A percentile compares a stretch with the other conserved stretches of the same genome.
phyloP scores from a whole-genome alignment of 2,797 vertebrate genomes.

The Coreius guichenoti region DNA sequence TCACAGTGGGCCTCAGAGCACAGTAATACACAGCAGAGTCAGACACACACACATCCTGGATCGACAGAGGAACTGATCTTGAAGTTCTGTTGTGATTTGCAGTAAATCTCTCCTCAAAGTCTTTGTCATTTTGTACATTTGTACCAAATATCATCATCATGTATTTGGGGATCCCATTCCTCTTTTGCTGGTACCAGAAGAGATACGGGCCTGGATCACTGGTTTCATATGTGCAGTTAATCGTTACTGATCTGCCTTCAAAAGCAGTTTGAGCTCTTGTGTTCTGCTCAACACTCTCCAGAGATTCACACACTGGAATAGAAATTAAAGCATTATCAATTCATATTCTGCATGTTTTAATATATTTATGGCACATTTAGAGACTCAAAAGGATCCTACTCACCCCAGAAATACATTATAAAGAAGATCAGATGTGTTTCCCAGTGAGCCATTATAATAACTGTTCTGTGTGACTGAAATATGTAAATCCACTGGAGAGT shows the following conservation, averaged over 20 bases:
- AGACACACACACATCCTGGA: too few relatives aligned
- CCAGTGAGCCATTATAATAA: constrained; percentile 10
- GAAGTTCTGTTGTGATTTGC: too few relatives aligned
- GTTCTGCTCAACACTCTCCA: constrained; percentile 53
- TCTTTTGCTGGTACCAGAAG: constrained; percentile 61
- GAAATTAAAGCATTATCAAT: not conserved
- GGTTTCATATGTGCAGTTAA: constrained; percentile 53
- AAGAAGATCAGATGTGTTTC: not conserved
- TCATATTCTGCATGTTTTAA: not conserved
- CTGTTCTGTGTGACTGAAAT: not conserved
- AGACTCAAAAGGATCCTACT: not conserved
- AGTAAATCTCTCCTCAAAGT: too few relatives aligned
- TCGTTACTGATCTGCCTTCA: constrained; percentile 46
- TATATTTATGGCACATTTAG: not conserved
- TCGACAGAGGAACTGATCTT: too few relatives aligned
- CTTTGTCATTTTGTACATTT: not conserved
- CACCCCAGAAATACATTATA: constrained; percentile 21
- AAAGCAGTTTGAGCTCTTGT: constrained; percentile 20
- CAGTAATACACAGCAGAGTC: too few relatives aligned
- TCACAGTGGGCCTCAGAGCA: too few relatives aligned
- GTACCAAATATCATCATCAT: constrained; percentile 29
- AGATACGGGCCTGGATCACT: not conserved
- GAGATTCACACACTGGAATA: constrained; percentile 36
- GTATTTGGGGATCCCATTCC: constrained; percentile 37
- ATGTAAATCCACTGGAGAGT: not conserved